Evolutionary conservation across 2,888 invertebrate species (phyloP), one percentile per base, ranked within the genome.

Genomic region (Sarcophaga subvicina): DNA sequence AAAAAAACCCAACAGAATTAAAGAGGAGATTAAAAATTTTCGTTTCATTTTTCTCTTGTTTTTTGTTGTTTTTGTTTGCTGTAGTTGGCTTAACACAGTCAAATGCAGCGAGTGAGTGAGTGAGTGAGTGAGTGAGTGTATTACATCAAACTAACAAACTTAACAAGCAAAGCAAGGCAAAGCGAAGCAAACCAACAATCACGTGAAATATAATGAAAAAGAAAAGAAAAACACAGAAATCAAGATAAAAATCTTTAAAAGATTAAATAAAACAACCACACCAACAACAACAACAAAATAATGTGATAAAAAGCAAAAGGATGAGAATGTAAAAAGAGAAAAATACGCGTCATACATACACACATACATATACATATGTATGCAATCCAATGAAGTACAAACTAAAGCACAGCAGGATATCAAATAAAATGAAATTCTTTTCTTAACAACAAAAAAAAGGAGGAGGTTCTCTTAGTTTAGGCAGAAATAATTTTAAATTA

Each of bases 21-120:
- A 45, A 73, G 77, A 66, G 67, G 70, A 86, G 86, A 88, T 86
- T 88, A 88, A 88, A 83, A 87, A 80, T 87, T 83, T 86, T 81
- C 75, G 54, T 17, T 37, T 27, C 27, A 27, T 27, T 27, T 27
- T 27, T 37, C 37, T 37, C 37, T 6, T 25, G 2, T 49, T 49
- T 49, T 49, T 49, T 14, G 3, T 49, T 49, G 37, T 0, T 6
- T 37, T 37, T 37, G 37, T 49, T 12, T 12, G 49, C 49, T 49
- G 49, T 14, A 49, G 70, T 70, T 37, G 37, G 37, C 37, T 37
- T 37, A 37, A 37, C 37, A 6, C 1, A 37, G 6, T 6, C 6
- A 1, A 37, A 6, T 37, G 37, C 37, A 37, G 37, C 6, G 6
- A 37, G 37, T 37, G 37, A 37, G 37, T 37, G 37, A 37, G 37